Base-by-base conservation (phyloP, 2,888 invertebrate genomes). In the Hemistola chrysoprasaria region DNA sequence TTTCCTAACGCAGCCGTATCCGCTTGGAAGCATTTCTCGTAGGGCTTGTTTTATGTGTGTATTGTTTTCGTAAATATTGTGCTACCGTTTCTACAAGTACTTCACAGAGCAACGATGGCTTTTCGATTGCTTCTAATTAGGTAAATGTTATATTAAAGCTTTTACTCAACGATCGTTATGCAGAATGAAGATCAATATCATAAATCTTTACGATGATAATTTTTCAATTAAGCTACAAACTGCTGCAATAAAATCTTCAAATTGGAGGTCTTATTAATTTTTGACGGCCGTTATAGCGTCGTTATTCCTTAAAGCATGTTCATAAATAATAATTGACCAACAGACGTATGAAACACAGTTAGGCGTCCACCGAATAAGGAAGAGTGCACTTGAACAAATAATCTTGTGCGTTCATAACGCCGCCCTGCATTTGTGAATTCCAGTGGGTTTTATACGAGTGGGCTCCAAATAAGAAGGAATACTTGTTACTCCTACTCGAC, bases 351-450 rank as follows among this genome's bases (percentile, higher is more conserved):
- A 52, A 55, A 50, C 52, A 56, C 55, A 60, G 59, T 60, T 63
- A 59, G 59, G 47, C 51, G 47, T 41, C 49, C 41, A 30, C 59
- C 59, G 59, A 62, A 61, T 73, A 75, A 78, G 78, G 78, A 78
- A 78, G 77, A 75, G 63, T 71, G 71, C 77, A 80, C 77, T 82
- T 81, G 79, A 77, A 78, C 74, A 76, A 78, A 78, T 75, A 78
- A 74, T 69, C 67, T 66, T 55, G 58, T 65, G 62, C 56, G 62
- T 61, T 66, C 66, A 62, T 53, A 61, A 59, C 57, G 61, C 60
- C 61, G 59, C 63, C n/a, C n/a, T 63, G 63, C 51, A 64, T 59
- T 67, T 57, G 62, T 70, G 66, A 71, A 69, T 59, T 56, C 54
- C 50, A 39, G 71, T 72, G 69, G 71, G 75, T 53, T 50, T 65